Percentiles rank a stretch among this genome's conserved stretches.
Conservation (phyloP, 2,888 invertebrate species). For the Eristalis arbustorum region DNA sequence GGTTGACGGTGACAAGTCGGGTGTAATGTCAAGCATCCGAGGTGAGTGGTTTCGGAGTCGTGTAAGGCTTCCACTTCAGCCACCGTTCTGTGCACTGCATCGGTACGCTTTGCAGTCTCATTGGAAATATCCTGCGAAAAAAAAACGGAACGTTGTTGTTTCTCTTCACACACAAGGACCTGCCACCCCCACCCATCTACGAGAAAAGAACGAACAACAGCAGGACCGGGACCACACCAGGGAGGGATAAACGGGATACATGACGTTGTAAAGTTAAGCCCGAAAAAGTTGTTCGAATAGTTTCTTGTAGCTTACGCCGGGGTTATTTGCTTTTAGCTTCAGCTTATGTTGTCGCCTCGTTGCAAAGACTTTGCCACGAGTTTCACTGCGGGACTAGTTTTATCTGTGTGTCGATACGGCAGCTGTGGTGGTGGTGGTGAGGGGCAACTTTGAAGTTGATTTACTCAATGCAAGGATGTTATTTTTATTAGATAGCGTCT, state of each 20-base stretch:
- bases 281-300: slow-evolving; percentile 58
- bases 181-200: background rate
- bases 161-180: background rate
- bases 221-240: too few relatives aligned
- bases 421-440: background rate
- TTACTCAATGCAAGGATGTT: slow-evolving; percentile 64
- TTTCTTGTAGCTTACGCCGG: slow-evolving; percentile 51
- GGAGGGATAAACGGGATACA: slow-evolving; percentile 49
- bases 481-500: slow-evolving; percentile 63
- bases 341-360: slow-evolving; percentile 68
- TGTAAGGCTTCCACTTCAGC: slow-evolving; percentile 30
- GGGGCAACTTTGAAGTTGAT: slow-evolving; percentile 56
- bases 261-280: slow-evolving; percentile 60
- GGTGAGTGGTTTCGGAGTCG: slow-evolving; percentile 37
- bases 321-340: slow-evolving; percentile 64
- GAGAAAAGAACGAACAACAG: background rate
- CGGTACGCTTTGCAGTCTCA: slow-evolving; percentile 21
- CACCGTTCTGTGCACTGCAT: slow-evolving; percentile 9
- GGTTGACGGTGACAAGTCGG: slow-evolving; percentile 47
- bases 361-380: slow-evolving; percentile 43
- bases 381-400: slow-evolving; percentile 35
- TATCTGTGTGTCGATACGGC: background rate
- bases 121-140: slow-evolving; percentile 29
- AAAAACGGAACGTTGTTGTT: background rate
- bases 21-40: slow-evolving; percentile 57